Conservation (phyloP, 2,888 invertebrate species). For the Lochmaea crataegi region DNA sequence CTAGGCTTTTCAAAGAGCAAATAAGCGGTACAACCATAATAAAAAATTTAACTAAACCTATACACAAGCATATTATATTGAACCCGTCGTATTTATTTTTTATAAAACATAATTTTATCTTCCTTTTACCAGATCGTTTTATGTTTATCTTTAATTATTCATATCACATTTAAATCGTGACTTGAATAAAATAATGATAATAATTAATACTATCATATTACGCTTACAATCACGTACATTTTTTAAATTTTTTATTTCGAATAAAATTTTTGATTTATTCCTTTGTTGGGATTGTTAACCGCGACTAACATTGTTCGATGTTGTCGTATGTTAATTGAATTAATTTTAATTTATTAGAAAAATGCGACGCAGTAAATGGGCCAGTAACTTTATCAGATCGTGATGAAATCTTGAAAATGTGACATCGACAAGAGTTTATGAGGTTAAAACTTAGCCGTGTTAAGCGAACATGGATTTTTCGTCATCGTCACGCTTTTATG, state of each 20-base stretch:
- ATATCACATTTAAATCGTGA: neutral
- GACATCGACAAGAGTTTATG: too few relatives aligned
- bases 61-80: too few relatives aligned
- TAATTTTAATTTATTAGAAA: neutral
- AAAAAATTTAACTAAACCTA: too few relatives aligned
- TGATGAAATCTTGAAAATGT: neutral
- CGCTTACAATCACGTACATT: neutral
- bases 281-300: neutral
- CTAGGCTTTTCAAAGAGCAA: neutral
- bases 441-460: too few relatives aligned
- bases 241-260: neutral
- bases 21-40: too few relatives aligned
- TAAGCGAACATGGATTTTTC: too few relatives aligned
- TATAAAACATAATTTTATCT: neutral
- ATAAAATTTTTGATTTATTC: neutral
- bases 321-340: too few relatives aligned
- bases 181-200: neutral
- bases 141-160: neutral
- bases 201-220: neutral
- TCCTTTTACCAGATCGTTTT: neutral
- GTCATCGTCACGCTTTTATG: too few relatives aligned
- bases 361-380: neutral
- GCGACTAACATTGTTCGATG: too few relatives aligned
- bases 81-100: too few relatives aligned
- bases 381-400: neutral